Evolutionary conservation across 2,797 vertebrate species (phyloP).

Genomic region (Pantherophis alleghaniensis): DNA sequence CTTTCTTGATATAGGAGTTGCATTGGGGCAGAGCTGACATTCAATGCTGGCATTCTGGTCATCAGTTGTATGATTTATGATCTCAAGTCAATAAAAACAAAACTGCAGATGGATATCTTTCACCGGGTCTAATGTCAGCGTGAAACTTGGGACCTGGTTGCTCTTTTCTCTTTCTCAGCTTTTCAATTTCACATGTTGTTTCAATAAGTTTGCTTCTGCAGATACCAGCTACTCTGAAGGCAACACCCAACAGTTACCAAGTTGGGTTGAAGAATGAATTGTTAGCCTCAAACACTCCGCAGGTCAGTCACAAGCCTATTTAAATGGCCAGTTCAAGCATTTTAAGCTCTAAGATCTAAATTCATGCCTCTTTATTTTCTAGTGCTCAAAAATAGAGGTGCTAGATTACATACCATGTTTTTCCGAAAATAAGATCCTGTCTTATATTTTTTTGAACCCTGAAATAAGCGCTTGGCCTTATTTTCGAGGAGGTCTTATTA

Average conservation of each 20-base stretch:
- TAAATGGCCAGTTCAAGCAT: not conserved
- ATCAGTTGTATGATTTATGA: conserved; percentile 16
- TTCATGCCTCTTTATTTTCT: not conserved
- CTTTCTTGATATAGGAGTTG: conserved; percentile 42
- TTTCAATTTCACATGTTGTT: not conserved
- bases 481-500: too few relatives aligned
- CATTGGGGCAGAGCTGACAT: conserved; percentile 36
- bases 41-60: conserved; percentile 24
- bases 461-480: too few relatives aligned
- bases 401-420: not conserved
- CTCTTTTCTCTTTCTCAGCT: not conserved
- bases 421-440: too few relatives aligned
- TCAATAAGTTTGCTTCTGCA: not conserved
- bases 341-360: not conserved
- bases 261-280: not conserved
- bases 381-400: not conserved
- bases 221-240: not conserved
- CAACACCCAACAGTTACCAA: not conserved
- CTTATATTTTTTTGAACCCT: too few relatives aligned
- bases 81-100: not conserved
- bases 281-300: not conserved
- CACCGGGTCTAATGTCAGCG: not conserved
- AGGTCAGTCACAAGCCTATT: not conserved
- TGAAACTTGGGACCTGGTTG: not conserved
- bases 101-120: conserved; percentile 34